Conservation (phyloP, 2,797 vertebrate species). For the Smutsia temminckii region DNA sequence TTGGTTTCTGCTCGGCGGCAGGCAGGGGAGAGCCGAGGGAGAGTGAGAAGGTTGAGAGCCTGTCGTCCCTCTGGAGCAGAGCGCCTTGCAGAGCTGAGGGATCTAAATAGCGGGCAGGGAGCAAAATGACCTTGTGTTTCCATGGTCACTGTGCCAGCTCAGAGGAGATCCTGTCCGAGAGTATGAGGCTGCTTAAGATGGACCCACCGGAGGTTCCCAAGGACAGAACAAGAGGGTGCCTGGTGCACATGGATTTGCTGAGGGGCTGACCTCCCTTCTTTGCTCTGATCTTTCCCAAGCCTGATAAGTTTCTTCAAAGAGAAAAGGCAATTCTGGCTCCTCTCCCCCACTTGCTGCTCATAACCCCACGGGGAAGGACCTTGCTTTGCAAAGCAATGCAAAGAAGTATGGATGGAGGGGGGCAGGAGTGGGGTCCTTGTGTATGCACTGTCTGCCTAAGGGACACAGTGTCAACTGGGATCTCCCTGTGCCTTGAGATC, state of each 20-base stretch:
- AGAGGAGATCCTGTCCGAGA: constrained; percentile 5
- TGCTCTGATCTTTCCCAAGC: background rate
- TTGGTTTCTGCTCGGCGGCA: background rate
- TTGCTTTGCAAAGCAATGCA: background rate
- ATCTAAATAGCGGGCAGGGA: background rate
- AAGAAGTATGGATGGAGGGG: background rate
- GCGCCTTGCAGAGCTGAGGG: background rate
- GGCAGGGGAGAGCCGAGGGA: background rate
- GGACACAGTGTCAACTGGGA: background rate
- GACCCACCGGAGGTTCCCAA: background rate
- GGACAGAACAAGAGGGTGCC: background rate
- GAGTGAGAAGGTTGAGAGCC: background rate
- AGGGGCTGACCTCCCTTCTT: constrained; percentile 15
- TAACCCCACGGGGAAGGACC: background rate
- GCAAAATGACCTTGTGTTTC: constrained; percentile 34
- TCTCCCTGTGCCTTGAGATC: background rate
- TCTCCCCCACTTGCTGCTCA: background rate
- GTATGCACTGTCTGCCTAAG: background rate
- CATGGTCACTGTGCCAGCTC: background rate
- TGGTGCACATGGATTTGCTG: background rate
- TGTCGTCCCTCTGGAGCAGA: background rate
- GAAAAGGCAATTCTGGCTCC: constrained; percentile 25
- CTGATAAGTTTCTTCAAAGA: constrained; percentile 75
- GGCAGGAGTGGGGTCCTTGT: background rate
- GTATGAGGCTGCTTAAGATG: constrained; percentile 64